A percentile compares a stretch with the other conserved stretches of the same genome.
Conservation (phyloP, 2,888 invertebrate genomes). For the Himalopsyche kuldschensis region DNA sequence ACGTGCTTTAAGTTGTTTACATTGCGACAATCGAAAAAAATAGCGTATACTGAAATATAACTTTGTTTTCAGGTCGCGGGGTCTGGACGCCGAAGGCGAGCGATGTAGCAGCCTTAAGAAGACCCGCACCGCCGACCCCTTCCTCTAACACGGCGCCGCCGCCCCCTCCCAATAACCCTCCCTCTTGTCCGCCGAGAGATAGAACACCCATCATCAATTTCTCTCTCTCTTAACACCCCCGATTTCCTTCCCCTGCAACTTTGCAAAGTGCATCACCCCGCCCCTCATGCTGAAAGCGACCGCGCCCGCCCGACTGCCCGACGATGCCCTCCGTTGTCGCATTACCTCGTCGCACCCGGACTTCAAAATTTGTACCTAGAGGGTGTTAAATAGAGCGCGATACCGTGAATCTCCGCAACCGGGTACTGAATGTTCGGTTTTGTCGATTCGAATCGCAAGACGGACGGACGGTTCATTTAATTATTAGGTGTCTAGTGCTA, state of each 20-base stretch:
- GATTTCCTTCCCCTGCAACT: neutral
- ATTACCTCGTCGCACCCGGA: neutral
- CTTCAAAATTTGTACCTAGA: no score
- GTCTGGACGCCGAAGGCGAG: neutral
- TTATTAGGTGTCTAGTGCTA: no score
- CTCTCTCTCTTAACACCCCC: neutral
- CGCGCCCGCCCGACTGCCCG: neutral
- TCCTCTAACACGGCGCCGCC: neutral
- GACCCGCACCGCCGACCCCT: neutral
- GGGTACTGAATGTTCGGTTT: no score
- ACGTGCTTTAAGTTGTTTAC: no score
- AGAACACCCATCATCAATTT: neutral
- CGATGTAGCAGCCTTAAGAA: neutral
- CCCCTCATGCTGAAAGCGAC: neutral
- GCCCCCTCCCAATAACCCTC: slow-evolving; percentile 6
- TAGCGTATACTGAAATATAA: neutral
- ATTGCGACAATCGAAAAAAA: no score
- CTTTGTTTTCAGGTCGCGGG: neutral
- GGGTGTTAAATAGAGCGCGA: no score
- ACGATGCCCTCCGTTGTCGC: neutral
- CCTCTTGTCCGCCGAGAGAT: neutral
- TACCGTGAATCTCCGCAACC: no score
- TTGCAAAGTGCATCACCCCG: no score
- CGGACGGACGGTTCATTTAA: no score
- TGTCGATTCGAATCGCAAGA: no score